Conservation (phyloP, 2,113 vertebrate genomes). For the Electrona antarctica region DNA sequence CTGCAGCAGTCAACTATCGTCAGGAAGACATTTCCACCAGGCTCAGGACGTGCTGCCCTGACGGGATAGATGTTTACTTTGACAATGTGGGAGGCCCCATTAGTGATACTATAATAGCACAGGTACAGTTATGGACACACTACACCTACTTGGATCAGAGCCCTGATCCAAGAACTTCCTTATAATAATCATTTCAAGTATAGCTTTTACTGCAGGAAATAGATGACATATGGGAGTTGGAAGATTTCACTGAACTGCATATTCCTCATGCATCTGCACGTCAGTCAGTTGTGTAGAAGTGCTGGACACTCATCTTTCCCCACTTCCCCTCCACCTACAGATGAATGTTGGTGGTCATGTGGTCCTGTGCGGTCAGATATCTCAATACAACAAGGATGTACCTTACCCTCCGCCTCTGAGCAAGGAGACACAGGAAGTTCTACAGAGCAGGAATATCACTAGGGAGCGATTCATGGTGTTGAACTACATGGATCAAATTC, state of each 20-base stretch:
- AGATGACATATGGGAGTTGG: too few species aligned
- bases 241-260: too few species aligned
- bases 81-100: conserved; percentile 94
- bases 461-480: conserved; percentile 91
- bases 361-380: conserved; percentile 95
- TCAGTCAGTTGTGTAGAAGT: background rate
- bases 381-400: conserved; percentile 95
- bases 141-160: too few species aligned
- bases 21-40: conserved; percentile 75
- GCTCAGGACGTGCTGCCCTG: conserved; percentile 84
- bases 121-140: conserved; percentile 57
- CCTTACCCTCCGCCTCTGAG: conserved; percentile 91
- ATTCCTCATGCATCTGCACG: background rate
- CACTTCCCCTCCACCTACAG: conserved; percentile 55
- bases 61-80: conserved; percentile 92
- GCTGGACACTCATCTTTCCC: background rate
- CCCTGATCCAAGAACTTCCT: too few species aligned
- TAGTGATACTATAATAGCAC: conserved; percentile 86
- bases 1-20: conserved; percentile 90
- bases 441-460: conserved; percentile 82
- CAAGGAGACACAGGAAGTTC: conserved; percentile 75
- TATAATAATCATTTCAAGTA: too few species aligned
- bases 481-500: conserved; percentile 85
- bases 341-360: conserved; percentile 90
- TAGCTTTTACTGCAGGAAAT: too few species aligned